These are phyloP conservation scores for Erynnis tages DNA, from an alignment of 2,888 invertebrate genomes.

Conservation along the genomic window DNA sequence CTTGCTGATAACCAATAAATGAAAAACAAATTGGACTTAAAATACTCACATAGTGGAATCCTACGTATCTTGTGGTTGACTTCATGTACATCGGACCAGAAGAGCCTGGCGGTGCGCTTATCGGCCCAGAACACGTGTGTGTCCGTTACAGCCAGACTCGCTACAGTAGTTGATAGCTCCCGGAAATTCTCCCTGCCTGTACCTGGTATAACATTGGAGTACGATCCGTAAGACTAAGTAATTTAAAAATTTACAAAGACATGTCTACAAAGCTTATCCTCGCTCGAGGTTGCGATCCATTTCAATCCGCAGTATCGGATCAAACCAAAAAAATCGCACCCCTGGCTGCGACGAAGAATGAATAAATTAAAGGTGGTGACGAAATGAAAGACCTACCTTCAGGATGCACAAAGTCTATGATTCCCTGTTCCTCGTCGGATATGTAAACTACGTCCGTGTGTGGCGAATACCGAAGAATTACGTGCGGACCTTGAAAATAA, in stretches of 20 bases:
- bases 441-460: constrained; percentile 83
- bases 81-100: constrained; percentile 71
- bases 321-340: no score
- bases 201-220: constrained; percentile 60
- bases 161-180: constrained; percentile 70
- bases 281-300: no score
- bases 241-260: no score
- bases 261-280: no score
- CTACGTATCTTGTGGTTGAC: constrained; percentile 50
- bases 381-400: constrained; percentile 64
- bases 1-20: neutral
- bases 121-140: constrained; percentile 87
- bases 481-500: constrained; percentile 66
- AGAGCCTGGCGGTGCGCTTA: constrained; percentile 76
- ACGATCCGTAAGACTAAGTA: no score
- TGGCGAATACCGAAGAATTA: constrained; percentile 78
- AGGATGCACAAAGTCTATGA: constrained; percentile 84
- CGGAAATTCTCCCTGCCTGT: constrained; percentile 67
- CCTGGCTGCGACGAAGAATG: no score
- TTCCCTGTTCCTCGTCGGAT: constrained; percentile 84
- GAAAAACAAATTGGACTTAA: neutral
- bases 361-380: neutral
- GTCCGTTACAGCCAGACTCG: constrained; percentile 82
- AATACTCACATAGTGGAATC: constrained; percentile 58
- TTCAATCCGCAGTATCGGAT: no score